These are phyloP conservation scores for Heliothis subflexa DNA, from an alignment of 1,140 invertebrate genomes.

Conservation along the genomic window DNA sequence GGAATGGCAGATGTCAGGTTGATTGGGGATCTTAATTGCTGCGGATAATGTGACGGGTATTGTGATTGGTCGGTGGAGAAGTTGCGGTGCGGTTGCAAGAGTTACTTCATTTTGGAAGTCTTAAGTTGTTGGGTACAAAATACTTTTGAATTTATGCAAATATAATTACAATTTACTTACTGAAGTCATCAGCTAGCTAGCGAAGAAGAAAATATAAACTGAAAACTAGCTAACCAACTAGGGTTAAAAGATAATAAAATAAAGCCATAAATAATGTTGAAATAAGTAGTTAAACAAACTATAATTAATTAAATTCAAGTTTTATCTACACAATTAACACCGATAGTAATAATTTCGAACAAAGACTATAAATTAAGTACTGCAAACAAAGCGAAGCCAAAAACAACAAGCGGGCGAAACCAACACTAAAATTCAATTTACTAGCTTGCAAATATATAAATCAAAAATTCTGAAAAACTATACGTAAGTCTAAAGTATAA, in stretches of 20 bases:
- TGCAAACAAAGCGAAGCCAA: not conserved
- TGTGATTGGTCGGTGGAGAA: not conserved
- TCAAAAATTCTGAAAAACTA: not conserved
- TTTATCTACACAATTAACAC: too few relatives aligned
- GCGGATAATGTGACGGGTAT: constrained; percentile 10
- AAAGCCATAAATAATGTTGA: too few relatives aligned
- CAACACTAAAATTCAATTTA: not conserved
- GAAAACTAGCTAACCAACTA: too few relatives aligned
- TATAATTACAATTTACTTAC: too few relatives aligned
- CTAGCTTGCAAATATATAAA: not conserved
- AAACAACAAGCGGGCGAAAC: not conserved
- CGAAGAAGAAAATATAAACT: too few relatives aligned
- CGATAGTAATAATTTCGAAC: not conserved
- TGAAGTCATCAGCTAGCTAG: too few relatives aligned
- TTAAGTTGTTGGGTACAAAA: not conserved
- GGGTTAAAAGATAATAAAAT: too few relatives aligned
- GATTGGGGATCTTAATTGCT: constrained; percentile 29
- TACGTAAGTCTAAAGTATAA: not conserved
- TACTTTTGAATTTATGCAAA: too few relatives aligned
- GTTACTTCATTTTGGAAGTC: not conserved
- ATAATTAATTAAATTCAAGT: too few relatives aligned
- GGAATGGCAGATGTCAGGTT: constrained; percentile 34
- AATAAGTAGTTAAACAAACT: too few relatives aligned
- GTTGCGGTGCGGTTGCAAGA: not conserved
- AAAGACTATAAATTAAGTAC: not conserved